Percentiles rank a stretch among this genome's conserved stretches.
Conservation (phyloP, 2,113 vertebrate genomes). For the Chamaea fasciata region DNA sequence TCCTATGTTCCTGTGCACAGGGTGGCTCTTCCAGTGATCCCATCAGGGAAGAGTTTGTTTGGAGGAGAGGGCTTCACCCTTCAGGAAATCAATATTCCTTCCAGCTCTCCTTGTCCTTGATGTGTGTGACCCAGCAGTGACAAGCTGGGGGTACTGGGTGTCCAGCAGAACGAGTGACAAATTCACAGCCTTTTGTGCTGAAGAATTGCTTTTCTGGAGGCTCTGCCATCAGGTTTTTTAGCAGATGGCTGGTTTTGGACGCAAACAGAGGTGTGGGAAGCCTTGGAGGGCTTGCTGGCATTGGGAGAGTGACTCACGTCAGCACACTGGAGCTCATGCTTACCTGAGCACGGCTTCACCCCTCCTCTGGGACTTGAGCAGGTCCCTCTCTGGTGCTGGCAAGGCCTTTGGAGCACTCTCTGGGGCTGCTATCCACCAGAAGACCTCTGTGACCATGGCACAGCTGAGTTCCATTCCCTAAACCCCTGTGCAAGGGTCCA, state of each 20-base stretch:
- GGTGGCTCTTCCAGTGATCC: not conserved
- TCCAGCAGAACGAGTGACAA: conserved; percentile 6
- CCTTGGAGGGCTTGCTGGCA: not conserved
- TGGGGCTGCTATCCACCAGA: not conserved
- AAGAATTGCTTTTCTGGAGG: conserved; percentile 27
- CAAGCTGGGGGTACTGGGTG: conserved; percentile 17
- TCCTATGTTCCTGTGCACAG: not conserved
- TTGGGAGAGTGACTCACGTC: rapidly evolving
- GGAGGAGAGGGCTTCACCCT: not conserved
- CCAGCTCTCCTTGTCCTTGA: not conserved
- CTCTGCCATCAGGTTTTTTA: not conserved
- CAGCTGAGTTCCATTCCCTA: not conserved
- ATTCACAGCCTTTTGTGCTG: conserved; percentile 28
- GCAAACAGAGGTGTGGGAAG: not conserved
- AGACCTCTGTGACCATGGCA: not conserved
- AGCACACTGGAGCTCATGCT: rapidly evolving
- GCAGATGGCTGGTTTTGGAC: not conserved
- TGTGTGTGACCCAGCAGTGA: not conserved
- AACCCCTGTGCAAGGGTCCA: rapidly evolving
- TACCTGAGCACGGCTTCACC: not conserved
- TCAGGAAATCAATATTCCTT: conserved; percentile 49
- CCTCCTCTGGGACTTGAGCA: not conserved
- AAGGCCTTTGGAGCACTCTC: not conserved
- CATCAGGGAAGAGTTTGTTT: not conserved
- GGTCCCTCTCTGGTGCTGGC: not conserved